Percentiles rank a stretch among this genome's conserved stretches.
Evolutionary conservation across 2,888 invertebrate species (phyloP).

Genomic region (Protophormia terraenovae): DNA sequence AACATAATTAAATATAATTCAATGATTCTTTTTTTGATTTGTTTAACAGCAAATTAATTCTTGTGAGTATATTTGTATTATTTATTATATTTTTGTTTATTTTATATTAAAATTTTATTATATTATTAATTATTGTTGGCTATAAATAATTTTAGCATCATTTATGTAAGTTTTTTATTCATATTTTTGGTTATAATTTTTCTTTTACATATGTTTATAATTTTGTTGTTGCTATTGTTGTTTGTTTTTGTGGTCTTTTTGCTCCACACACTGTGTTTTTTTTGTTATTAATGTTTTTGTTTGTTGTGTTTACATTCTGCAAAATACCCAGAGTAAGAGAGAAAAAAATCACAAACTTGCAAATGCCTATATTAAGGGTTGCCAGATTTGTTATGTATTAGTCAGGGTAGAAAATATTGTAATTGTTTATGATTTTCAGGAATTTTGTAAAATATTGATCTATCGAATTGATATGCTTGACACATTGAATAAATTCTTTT

Average conservation of each 20-base stretch:
- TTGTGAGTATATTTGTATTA: background rate
- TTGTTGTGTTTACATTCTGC: conserved; percentile 4
- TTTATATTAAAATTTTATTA: background rate
- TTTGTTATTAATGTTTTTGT: background rate
- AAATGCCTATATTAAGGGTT: background rate
- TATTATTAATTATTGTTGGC: background rate
- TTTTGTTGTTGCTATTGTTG: background rate
- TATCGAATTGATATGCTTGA: no score
- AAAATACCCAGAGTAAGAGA: background rate
- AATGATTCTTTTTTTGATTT: no score
- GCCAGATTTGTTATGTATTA: background rate
- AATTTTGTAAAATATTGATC: no score
- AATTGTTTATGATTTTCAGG: background rate
- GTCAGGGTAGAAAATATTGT: background rate
- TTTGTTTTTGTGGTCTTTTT: background rate
- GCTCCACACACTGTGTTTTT: background rate
- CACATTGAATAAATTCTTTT: no score
- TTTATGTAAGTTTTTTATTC: conserved; percentile 4
- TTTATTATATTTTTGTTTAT: background rate
- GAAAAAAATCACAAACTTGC: background rate
- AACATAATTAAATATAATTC: no score
- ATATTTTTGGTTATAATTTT: background rate
- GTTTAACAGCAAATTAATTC: background rate
- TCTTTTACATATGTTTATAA: background rate
- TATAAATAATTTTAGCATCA: conserved; percentile 10